phyloP scores from a whole-genome alignment of 2,888 invertebrate species.

The Stictocephala bisonia region DNA sequence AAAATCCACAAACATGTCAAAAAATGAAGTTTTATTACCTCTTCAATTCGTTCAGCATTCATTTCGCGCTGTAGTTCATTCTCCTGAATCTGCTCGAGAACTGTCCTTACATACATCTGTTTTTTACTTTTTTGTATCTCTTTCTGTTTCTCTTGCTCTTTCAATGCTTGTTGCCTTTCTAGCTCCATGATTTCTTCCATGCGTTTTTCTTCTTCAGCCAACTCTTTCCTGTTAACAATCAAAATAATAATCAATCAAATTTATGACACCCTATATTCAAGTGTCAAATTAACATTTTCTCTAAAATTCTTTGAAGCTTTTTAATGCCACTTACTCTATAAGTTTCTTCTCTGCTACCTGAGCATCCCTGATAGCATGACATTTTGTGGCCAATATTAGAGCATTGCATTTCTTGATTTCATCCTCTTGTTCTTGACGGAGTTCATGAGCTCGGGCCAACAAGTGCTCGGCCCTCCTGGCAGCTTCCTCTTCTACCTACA shows the following conservation, averaged over 20 bases:
- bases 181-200: constrained; percentile 79
- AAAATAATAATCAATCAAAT: background rate
- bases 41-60: constrained; percentile 75
- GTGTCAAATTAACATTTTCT: too few species aligned
- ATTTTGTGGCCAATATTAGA: constrained; percentile 85
- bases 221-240: constrained; percentile 60
- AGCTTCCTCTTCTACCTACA: constrained; percentile 67
- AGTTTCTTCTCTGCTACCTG: constrained; percentile 75
- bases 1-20: too few species aligned
- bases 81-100: constrained; percentile 67
- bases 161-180: constrained; percentile 70
- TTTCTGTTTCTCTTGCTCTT: constrained; percentile 66
- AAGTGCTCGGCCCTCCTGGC: constrained; percentile 66
- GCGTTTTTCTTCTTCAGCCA: constrained; percentile 66
- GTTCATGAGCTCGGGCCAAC: constrained; percentile 67
- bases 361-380: constrained; percentile 85
- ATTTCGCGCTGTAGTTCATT: constrained; percentile 68
- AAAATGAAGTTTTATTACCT: too few species aligned
- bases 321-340: constrained; percentile 59
- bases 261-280: too few species aligned
- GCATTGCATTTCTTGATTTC: constrained; percentile 80
- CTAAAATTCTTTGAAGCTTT: too few species aligned
- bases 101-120: constrained; percentile 58
- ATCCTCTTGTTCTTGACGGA: constrained; percentile 71
- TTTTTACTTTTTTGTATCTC: constrained; percentile 63